Percentiles rank a stretch among this genome's conserved stretches.
Conservation (phyloP, 1,140 invertebrate genomes). For the Ceratosolen fusciceps region DNA sequence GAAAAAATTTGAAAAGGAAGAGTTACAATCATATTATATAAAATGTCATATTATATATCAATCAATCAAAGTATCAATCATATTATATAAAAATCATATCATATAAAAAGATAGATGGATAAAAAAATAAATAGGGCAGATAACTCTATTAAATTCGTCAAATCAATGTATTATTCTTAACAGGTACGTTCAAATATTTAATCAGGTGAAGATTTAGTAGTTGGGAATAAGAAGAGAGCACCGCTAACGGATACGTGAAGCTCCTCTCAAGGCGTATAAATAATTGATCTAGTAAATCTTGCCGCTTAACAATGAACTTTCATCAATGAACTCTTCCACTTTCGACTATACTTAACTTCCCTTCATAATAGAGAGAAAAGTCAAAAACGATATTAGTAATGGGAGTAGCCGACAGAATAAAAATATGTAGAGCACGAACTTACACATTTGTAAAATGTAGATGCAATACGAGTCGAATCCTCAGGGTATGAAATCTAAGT, state of each 20-base stretch:
- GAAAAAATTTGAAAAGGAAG: too few species aligned
- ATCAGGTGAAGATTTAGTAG: neutral
- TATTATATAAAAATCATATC: too few species aligned
- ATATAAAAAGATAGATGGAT: too few species aligned
- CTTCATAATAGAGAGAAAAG: neutral
- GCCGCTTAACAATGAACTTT: slow-evolving; percentile 9
- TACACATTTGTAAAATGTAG: neutral
- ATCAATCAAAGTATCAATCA: too few species aligned
- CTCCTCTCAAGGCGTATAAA: slow-evolving; percentile 1
- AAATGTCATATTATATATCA: too few species aligned
- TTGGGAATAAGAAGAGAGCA: neutral
- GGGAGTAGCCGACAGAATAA: neutral
- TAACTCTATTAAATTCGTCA: neutral
- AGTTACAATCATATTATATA: too few species aligned
- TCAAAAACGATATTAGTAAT: slow-evolving; percentile 25
- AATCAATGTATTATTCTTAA: neutral
- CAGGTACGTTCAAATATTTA: neutral
- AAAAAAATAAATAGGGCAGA: neutral
- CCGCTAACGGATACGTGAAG: neutral
- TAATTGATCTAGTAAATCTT: slow-evolving; percentile 30
- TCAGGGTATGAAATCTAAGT: neutral
- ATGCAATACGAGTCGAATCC: neutral
- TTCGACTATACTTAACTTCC: neutral
- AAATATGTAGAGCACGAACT: neutral
- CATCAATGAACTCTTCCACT: neutral